phyloP scores from a whole-genome alignment of 2,797 vertebrate genomes.

The Tamandua tetradactyla region DNA sequence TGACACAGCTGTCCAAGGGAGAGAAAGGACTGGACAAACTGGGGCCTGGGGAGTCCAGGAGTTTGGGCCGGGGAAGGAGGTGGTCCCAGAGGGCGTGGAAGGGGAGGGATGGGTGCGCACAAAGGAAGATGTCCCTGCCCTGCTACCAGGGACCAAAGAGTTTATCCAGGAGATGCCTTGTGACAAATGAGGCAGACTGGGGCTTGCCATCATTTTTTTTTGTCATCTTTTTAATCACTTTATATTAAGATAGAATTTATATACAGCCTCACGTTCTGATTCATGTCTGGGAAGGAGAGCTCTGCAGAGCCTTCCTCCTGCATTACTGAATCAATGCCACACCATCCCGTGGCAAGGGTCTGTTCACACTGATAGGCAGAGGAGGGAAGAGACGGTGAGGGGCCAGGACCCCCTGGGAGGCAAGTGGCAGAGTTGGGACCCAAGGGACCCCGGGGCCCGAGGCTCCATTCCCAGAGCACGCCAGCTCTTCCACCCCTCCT shows the following conservation, averaged over 20 bases:
- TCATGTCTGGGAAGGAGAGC: accelerated
- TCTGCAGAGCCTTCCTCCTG: neutral
- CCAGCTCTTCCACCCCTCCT: neutral
- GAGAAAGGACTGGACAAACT: neutral
- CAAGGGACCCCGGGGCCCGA: neutral
- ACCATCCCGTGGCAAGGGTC: neutral
- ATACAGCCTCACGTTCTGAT: accelerated
- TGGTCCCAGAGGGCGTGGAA: accelerated
- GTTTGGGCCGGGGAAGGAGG: accelerated
- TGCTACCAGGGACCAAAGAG: accelerated
- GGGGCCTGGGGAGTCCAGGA: neutral
- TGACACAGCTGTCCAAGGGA: too few relatives aligned
- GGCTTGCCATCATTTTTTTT: accelerated
- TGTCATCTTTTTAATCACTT: too few relatives aligned
- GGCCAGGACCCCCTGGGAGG: accelerated
- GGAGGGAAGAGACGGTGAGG: neutral
- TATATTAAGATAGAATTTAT: too few relatives aligned
- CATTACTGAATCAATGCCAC: accelerated
- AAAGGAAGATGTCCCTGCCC: accelerated
- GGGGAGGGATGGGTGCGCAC: accelerated
- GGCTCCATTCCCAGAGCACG: accelerated
- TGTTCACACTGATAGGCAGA: neutral
- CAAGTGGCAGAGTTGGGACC: neutral
- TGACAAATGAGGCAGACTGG: accelerated
- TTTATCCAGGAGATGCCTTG: neutral